phyloP scores from a whole-genome alignment of 2,888 invertebrate genomes.

The Poecilus cupreus region DNA sequence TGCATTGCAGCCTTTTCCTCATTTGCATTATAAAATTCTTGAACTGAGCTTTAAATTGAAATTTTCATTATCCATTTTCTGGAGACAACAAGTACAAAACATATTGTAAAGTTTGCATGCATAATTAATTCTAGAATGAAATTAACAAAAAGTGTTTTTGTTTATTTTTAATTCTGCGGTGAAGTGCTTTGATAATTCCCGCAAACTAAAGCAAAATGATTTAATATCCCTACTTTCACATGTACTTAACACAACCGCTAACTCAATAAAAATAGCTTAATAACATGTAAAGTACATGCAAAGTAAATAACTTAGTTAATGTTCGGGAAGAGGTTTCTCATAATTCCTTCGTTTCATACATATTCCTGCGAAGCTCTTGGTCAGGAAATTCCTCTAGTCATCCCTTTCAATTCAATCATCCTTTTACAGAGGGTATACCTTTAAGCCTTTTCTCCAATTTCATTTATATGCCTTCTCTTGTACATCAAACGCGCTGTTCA shows the following conservation, averaged over 20 bases:
- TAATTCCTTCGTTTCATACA: conserved; percentile 31
- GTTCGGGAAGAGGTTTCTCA: neutral
- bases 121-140: neutral
- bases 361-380: neutral
- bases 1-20: too few relatives aligned
- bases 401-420: conserved; percentile 30
- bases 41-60: too few relatives aligned
- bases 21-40: too few relatives aligned
- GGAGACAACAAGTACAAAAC: too few relatives aligned
- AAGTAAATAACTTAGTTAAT: neutral
- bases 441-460: conserved; percentile 37
- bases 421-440: neutral
- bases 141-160: neutral
- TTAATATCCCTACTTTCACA: neutral
- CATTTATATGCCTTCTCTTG: conserved; percentile 31
- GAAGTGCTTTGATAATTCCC: neutral
- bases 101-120: too few relatives aligned
- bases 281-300: neutral
- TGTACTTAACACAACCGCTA: neutral
- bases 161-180: neutral
- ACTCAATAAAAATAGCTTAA: conserved; percentile 4
- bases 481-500: conserved; percentile 31
- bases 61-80: too few relatives aligned
- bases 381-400: neutral
- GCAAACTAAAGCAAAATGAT: neutral